These are phyloP conservation scores for Neofelis nebulosa DNA, from an alignment of 2,113 vertebrate species.

Conservation along the genomic window DNA sequence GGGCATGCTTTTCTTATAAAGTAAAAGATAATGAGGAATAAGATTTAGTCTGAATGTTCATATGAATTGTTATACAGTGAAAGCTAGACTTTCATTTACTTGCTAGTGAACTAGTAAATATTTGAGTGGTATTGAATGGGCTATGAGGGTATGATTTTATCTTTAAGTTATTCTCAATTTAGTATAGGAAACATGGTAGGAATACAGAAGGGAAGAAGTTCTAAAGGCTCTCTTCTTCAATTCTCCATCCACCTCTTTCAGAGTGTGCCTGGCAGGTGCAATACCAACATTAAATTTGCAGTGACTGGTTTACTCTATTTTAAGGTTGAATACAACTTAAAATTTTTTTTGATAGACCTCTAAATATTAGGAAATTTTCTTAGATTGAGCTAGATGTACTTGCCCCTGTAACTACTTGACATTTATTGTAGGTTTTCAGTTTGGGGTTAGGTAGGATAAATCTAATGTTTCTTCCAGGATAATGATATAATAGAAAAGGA, in stretches of 20 bases:
- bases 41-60: background rate
- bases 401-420: background rate
- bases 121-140: background rate
- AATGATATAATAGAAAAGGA: background rate
- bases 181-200: background rate
- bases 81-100: background rate
- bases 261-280: background rate
- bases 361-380: background rate
- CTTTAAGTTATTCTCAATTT: background rate
- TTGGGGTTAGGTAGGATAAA: background rate
- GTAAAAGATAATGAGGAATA: conserved; percentile 32
- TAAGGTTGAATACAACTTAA: background rate
- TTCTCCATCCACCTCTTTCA: background rate
- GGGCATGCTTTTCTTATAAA: conserved; percentile 22
- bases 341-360: background rate
- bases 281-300: conserved; percentile 10
- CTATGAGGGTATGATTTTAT: background rate
- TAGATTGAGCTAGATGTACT: background rate
- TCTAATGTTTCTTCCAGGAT: background rate
- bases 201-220: background rate
- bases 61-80: background rate
- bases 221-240: background rate
- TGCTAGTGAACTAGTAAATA: background rate
- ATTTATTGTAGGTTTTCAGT: background rate
- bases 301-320: background rate